Percentiles rank a stretch among this genome's conserved stretches.
Conservation (phyloP, 1,140 invertebrate species). For the Achatina immaculata region DNA sequence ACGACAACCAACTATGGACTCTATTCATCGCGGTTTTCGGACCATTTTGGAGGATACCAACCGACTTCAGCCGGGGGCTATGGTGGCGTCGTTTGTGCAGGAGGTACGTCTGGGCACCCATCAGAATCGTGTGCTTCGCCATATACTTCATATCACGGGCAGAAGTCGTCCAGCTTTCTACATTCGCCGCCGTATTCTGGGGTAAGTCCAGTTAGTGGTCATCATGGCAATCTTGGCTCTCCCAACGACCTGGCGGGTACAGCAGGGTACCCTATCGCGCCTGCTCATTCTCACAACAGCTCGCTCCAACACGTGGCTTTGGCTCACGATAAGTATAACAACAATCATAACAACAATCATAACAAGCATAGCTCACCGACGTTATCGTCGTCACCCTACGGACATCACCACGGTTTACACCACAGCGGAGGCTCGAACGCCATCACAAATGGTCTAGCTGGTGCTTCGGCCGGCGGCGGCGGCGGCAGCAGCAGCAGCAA, state of each 20-base stretch:
- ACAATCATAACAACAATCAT: slow-evolving; percentile 26
- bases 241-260: slow-evolving; percentile 20
- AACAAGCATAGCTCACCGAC: slow-evolving; percentile 17
- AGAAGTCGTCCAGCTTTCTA: slow-evolving; percentile 23
- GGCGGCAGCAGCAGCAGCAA: not conserved
- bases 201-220: slow-evolving; percentile 6
- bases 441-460: not conserved
- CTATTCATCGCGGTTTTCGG: slow-evolving; percentile 58
- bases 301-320: slow-evolving; percentile 22
- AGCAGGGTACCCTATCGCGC: slow-evolving; percentile 23
- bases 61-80: not conserved
- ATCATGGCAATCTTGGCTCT: slow-evolving; percentile 15
- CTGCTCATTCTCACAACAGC: slow-evolving; percentile 20
- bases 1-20: slow-evolving; percentile 58
- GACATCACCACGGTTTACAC: slow-evolving; percentile 8
- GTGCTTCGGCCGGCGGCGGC: not conserved
- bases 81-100: slow-evolving; percentile 3
- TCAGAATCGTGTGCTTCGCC: slow-evolving; percentile 19
- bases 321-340: slow-evolving; percentile 26
- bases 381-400: slow-evolving; percentile 19
- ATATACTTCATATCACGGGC: slow-evolving; percentile 19
- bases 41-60: slow-evolving; percentile 51
- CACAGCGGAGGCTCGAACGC: not conserved
- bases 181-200: slow-evolving; percentile 12
- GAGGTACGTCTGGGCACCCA: not conserved